A percentile compares a stretch with the other conserved stretches of the same genome.
These are phyloP conservation scores for Leptestheria dahalacensis DNA, from an alignment of 1,140 invertebrate genomes.

Conservation along the genomic window DNA sequence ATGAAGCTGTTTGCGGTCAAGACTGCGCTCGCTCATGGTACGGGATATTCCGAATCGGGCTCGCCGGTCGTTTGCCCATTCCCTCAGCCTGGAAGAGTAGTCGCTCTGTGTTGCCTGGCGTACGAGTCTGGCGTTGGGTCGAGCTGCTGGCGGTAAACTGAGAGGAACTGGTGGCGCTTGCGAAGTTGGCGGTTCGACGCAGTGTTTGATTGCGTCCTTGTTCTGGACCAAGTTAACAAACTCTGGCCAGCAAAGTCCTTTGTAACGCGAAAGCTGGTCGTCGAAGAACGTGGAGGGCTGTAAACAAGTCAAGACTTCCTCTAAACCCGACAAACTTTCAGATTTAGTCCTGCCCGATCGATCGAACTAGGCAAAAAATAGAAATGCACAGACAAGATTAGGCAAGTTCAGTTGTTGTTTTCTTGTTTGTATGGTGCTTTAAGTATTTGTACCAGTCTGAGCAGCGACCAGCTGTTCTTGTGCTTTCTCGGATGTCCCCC, in stretches of 20 bases:
- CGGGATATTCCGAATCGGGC: conserved; percentile 18
- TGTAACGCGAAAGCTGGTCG: conserved; percentile 39
- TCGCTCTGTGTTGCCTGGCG: conserved; percentile 6
- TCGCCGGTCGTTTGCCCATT: conserved; percentile 4
- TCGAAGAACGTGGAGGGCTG: conserved; percentile 41
- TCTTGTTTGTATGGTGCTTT: neutral
- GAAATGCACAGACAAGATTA: neutral
- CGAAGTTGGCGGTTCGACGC: neutral
- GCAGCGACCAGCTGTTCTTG: conserved; percentile 38
- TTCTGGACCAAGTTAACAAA: conserved; percentile 23
- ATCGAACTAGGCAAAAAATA: conserved; percentile 33
- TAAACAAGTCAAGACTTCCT: conserved; percentile 37
- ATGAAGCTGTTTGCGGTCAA: conserved; percentile 19
- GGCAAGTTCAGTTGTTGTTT: neutral
- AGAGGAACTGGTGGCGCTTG: neutral
- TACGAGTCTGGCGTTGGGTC: neutral
- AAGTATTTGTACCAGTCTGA: conserved; percentile 26
- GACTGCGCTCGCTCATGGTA: conserved; percentile 21
- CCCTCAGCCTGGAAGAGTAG: conserved; percentile 1
- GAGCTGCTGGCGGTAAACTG: neutral
- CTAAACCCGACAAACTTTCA: conserved; percentile 34
- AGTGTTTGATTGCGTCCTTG: neutral
- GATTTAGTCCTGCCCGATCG: conserved; percentile 34
- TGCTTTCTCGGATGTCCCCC: conserved; percentile 28
- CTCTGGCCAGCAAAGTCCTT: conserved; percentile 33